A percentile compares a stretch with the other conserved stretches of the same genome.
Conservation (phyloP, 2,797 vertebrate species). For the Bradypus variegatus region DNA sequence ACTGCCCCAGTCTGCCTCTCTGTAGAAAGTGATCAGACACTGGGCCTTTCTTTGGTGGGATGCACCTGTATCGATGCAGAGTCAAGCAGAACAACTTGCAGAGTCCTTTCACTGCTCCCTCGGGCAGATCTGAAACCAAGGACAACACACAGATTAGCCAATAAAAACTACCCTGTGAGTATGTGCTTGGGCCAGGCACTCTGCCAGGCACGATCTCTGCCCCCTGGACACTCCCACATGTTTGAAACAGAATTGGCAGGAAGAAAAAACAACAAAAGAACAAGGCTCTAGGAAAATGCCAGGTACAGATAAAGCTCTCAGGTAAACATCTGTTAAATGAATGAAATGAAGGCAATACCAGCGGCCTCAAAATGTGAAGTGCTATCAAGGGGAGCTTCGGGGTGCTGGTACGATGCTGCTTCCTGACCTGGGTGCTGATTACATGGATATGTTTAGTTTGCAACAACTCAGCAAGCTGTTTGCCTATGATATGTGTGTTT, state of each 20-base stretch:
- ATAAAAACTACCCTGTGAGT: background rate
- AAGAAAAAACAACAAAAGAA: background rate
- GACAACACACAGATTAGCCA: background rate
- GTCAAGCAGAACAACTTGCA: conserved; percentile 97
- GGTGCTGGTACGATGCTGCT: background rate
- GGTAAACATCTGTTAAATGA: background rate
- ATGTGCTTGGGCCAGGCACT: background rate
- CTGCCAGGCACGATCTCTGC: background rate
- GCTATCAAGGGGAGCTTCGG: background rate
- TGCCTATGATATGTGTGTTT: background rate
- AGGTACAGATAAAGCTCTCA: background rate
- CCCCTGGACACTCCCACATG: background rate
- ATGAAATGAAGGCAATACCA: background rate
- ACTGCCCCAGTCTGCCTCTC: background rate
- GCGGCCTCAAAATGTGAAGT: background rate
- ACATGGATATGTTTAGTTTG: background rate
- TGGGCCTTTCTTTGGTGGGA: background rate
- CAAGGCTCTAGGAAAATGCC: background rate
- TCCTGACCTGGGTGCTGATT: background rate
- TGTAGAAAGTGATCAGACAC: background rate
- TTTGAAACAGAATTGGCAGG: background rate
- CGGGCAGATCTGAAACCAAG: conserved; percentile 86
- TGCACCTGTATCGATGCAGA: conserved; percentile 92
- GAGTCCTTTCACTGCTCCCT: conserved; percentile 92
- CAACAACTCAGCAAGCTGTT: background rate